Base-by-base conservation (phyloP, 2,888 invertebrate species). In the Dorcus parallelipipedus region DNA sequence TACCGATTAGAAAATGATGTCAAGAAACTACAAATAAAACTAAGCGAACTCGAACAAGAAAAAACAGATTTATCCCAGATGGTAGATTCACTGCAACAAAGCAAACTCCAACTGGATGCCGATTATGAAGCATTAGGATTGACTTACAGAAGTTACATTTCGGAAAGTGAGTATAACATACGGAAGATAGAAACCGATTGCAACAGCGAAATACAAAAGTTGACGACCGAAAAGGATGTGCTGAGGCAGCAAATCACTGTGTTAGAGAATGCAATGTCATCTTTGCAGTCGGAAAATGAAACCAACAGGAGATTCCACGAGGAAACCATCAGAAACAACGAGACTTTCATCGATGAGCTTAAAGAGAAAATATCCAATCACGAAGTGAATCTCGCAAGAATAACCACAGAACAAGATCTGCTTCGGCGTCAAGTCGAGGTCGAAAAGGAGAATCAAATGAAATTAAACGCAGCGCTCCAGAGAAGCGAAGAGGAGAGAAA, bases 1-100 rank as follows among this genome's bases (percentile, higher is more conserved):
- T 49, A 39, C 14, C 43, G 53, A n/a, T 52, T 59, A 38, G 56
- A 58, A 48, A 54, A 54, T 33, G 57, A 57, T 14, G 55, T 58
- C 10, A 60, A 60, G 45, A 57, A 51, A 49, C 9, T 56, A 5
- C 23, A 49, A 38, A 49, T n/a, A 7, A 53, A 55, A 48, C 38
- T 61, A 17, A 40, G 26, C 8, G 53, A 55, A 2, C 39, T 54
- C n/a, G 52, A 61, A 38, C 40, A 40, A 9, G 61, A 61, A 41
- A 61, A 61, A 38, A 7, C 8, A 1, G 52, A 55, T 9, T 33
- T 61, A 14, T n/a, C 49, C 38, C 45, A 58, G 38, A 50, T 53
- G 49, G 45, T 61, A 9, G 38, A 52, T 9, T 39, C 47, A 39
- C 40, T 61, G 39, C 51, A 58, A 40, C 26, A 26, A 26, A 52